Percentiles rank a stretch among this genome's conserved stretches.
phyloP scores from a whole-genome alignment of 2,888 invertebrate species.

The Archaeoteleia sp. region DNA sequence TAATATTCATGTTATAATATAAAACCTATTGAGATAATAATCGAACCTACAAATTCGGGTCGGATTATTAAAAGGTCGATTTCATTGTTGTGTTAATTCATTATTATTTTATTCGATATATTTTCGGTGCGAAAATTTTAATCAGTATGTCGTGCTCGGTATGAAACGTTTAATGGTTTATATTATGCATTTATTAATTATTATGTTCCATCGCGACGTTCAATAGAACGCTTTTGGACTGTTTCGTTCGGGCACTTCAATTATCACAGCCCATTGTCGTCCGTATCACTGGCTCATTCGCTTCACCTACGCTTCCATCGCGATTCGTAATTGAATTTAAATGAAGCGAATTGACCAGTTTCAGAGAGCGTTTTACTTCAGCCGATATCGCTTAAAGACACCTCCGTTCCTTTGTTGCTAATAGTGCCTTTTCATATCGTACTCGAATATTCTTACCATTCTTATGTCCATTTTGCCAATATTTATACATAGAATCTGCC shows the following conservation, averaged over 20 bases:
- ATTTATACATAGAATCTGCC: constrained; percentile 15
- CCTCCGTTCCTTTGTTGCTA: constrained; percentile 5
- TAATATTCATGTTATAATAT: too few relatives aligned
- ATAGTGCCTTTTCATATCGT: constrained; percentile 23
- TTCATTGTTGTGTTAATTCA: too few relatives aligned
- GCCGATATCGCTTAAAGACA: constrained; percentile 8
- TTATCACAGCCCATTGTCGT: constrained; percentile 27
- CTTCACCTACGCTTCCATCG: constrained; percentile 13
- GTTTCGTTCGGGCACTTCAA: constrained; percentile 31
- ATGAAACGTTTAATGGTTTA: too few relatives aligned
- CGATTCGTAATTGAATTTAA: constrained; percentile 39
- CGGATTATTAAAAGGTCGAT: too few relatives aligned
- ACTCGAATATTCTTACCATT: not conserved
- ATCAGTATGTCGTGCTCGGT: too few relatives aligned
- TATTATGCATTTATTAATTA: too few relatives aligned
- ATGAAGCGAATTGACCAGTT: constrained; percentile 38
- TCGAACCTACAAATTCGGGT: too few relatives aligned
- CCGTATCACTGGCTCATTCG: constrained; percentile 24
- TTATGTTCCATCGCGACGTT: too few relatives aligned
- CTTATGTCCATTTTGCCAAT: constrained; percentile 1
- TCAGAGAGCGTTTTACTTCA: constrained; percentile 19
- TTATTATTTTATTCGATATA: too few relatives aligned
- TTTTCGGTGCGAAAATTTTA: too few relatives aligned
- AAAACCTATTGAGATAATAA: too few relatives aligned
- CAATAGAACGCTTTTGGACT: too few relatives aligned